phyloP scores from a whole-genome alignment of 2,113 vertebrate genomes.

The Thinocorus orbignyianus region DNA sequence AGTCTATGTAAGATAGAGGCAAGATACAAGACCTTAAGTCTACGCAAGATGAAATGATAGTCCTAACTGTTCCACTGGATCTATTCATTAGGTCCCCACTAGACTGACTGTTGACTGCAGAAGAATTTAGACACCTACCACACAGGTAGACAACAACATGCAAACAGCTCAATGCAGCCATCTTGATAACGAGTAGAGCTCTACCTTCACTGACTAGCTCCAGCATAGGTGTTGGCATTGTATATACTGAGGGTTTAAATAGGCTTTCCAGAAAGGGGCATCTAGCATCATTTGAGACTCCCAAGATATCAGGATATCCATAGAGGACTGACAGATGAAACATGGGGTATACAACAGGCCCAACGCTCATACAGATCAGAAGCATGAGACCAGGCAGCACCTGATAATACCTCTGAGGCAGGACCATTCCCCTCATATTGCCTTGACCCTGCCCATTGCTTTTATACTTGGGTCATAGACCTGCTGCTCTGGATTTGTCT shows the following conservation, averaged over 20 bases:
- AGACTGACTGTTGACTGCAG: not conserved
- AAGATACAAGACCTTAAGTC: too few relatives aligned
- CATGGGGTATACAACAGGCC: not conserved
- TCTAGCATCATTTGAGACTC: not conserved
- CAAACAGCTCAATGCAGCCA: not conserved
- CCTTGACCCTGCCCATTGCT: not conserved
- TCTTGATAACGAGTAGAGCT: not conserved
- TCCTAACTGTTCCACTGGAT: not conserved
- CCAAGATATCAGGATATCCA: not conserved
- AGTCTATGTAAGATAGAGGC: not conserved
- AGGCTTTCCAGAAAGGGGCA: not conserved
- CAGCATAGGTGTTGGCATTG: not conserved
- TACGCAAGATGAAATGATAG: not conserved
- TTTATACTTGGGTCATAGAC: not conserved
- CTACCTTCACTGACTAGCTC: not conserved
- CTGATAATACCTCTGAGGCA: not conserved
- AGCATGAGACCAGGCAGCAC: not conserved
- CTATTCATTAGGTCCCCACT: not conserved
- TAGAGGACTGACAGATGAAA: not conserved
- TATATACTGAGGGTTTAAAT: not conserved
- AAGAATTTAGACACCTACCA: not conserved
- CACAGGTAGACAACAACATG: not conserved
- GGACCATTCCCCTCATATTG: not conserved
- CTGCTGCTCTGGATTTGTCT: not conserved
- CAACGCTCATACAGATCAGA: not conserved